Evolutionary conservation across 2,113 vertebrate genomes (phyloP).

Genomic region (Dissostichus mawsoni): DNA sequence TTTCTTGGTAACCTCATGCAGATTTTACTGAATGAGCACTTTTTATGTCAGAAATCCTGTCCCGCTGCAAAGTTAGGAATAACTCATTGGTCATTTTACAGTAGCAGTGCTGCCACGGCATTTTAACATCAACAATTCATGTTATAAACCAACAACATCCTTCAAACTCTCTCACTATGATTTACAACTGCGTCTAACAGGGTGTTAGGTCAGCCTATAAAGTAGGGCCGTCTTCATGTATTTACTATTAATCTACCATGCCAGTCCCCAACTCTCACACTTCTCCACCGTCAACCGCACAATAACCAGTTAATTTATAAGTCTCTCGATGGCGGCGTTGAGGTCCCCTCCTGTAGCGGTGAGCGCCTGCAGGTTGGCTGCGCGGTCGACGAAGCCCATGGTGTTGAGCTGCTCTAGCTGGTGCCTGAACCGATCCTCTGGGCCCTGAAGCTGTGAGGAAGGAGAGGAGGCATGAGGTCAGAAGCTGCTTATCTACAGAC

Average conservation of each 20-base stretch:
- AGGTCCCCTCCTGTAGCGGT: conserved; percentile 87
- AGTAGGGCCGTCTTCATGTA: background rate
- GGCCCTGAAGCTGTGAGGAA: conserved; percentile 85
- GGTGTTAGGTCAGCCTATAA: background rate
- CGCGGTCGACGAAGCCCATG: conserved; percentile 94
- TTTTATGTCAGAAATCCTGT: background rate
- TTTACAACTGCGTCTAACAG: background rate
- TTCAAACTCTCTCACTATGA: background rate
- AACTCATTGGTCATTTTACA: background rate
- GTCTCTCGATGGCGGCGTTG: conserved; percentile 87
- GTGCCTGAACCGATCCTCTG: conserved; percentile 92
- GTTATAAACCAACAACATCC: background rate
- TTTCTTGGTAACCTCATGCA: background rate
- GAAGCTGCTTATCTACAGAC: background rate
- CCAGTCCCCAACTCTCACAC: background rate
- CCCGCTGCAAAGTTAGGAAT: background rate
- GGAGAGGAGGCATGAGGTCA: background rate
- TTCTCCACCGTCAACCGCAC: background rate
- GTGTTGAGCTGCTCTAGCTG: conserved; percentile 94
- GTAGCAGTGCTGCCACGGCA: background rate
- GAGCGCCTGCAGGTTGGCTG: conserved; percentile 92
- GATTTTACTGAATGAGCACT: conserved; percentile 1
- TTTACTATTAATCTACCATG: background rate
- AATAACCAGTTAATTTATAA: conserved; percentile 74
- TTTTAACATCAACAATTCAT: background rate